Conservation (phyloP, 2,888 invertebrate genomes). For the Desoria tigrina region DNA sequence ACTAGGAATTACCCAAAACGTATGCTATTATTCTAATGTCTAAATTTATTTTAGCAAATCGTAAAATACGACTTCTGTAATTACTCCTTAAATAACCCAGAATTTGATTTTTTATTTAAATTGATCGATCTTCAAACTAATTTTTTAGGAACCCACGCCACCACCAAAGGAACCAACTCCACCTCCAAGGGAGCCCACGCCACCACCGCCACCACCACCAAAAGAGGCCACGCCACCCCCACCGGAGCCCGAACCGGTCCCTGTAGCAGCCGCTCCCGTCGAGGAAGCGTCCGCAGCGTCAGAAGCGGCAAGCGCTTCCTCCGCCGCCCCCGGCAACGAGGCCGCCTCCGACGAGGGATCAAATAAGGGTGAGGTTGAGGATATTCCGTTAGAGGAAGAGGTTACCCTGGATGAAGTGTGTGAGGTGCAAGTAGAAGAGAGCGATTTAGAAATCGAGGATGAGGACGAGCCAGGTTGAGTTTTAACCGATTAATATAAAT, state of each 20-base stretch:
- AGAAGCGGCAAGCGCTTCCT: neutral
- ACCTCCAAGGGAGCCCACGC: slow-evolving; percentile 17
- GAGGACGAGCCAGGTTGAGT: slow-evolving; percentile 12
- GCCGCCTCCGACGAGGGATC: slow-evolving; percentile 25
- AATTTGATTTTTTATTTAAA: no score
- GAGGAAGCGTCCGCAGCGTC: slow-evolving; percentile 12
- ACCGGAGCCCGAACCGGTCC: neutral
- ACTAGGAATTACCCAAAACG: no score
- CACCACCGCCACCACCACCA: neutral
- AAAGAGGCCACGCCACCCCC: slow-evolving; percentile 16
- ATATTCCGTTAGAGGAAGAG: slow-evolving; percentile 42
- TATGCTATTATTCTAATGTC: no score
- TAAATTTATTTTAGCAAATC: no score
- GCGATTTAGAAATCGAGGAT: slow-evolving; percentile 46
- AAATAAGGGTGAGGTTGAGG: slow-evolving; percentile 46
- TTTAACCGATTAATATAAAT: slow-evolving; percentile 23
- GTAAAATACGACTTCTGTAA: no score
- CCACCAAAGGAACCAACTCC: slow-evolving; percentile 30
- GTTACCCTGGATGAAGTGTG: slow-evolving; percentile 44
- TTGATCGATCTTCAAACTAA: no score
- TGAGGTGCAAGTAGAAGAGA: slow-evolving; percentile 43
- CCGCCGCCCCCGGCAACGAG: no score
- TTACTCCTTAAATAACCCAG: no score
- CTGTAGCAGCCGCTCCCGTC: no score
- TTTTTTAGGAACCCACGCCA: slow-evolving; percentile 27